Percentiles rank a stretch among this genome's conserved stretches.
phyloP scores from a whole-genome alignment of 2,888 invertebrate genomes.

The Slavum lentiscoides region DNA sequence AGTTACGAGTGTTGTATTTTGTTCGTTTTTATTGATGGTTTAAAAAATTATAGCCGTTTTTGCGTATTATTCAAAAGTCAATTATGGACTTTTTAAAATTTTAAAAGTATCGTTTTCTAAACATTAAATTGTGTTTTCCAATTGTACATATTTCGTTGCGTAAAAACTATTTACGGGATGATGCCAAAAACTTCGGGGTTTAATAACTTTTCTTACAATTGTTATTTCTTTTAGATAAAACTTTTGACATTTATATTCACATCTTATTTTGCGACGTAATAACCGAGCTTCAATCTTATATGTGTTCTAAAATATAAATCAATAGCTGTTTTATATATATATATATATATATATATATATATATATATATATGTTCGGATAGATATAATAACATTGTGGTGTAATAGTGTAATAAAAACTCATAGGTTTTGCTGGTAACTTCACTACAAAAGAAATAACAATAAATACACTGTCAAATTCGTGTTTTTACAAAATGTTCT shows the following conservation, averaged over 20 bases:
- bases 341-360: neutral
- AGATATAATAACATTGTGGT: neutral
- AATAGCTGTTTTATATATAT: neutral
- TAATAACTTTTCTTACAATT: constrained; percentile 25
- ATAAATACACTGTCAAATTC: constrained; percentile 8
- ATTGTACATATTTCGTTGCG: neutral
- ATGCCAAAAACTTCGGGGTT: neutral
- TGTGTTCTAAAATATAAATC: neutral
- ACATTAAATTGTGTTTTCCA: neutral
- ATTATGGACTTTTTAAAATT: no score
- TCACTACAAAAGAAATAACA: neutral
- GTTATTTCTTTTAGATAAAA: constrained; percentile 4
- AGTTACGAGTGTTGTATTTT: no score
- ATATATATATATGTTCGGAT: neutral
- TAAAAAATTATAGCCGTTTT: neutral
- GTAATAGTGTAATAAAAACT: constrained; percentile 11
- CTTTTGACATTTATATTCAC: neutral
- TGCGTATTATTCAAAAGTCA: no score
- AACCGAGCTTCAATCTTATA: neutral
- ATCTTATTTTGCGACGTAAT: neutral
- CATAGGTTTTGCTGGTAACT: neutral
- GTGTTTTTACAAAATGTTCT: neutral
- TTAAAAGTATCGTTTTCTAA: no score
- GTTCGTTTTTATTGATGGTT: neutral
- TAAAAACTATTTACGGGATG: neutral